A percentile compares a stretch with the other conserved stretches of the same genome.
Conservation (phyloP, 1,140 invertebrate species). For the Helicoverpa zea region DNA sequence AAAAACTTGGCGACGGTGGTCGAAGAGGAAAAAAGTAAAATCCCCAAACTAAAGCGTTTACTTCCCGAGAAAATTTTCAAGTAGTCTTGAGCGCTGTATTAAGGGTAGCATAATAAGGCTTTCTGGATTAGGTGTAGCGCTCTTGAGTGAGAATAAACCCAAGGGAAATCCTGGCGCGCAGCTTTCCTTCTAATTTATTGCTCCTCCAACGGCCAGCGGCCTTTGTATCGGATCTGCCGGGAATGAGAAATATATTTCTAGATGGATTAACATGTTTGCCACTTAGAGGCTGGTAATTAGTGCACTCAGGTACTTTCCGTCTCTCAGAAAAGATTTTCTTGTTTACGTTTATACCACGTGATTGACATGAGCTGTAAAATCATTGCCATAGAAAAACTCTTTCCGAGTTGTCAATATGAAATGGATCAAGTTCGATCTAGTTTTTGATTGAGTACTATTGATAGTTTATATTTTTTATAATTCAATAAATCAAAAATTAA, state of each 20-base stretch:
- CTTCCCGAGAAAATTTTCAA: constrained; percentile 83
- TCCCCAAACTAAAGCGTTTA: constrained; percentile 74
- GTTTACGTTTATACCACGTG: too few relatives aligned
- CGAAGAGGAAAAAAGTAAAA: constrained; percentile 58
- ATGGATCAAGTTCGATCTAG: too few relatives aligned
- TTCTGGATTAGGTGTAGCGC: constrained; percentile 85
- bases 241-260: constrained; percentile 83
- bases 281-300: constrained; percentile 67
- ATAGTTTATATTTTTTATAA: too few relatives aligned
- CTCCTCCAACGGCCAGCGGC: constrained; percentile 81
- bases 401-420: neutral
- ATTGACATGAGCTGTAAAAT: too few relatives aligned
- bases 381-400: too few relatives aligned
- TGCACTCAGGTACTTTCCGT: constrained; percentile 45
- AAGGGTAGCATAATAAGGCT: constrained; percentile 86
- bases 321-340: neutral
- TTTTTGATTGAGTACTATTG: too few relatives aligned
- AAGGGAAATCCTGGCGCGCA: constrained; percentile 84
- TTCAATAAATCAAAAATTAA: too few relatives aligned
- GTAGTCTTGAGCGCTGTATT: constrained; percentile 83
- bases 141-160: constrained; percentile 86
- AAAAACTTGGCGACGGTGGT: constrained; percentile 31
- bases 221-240: constrained; percentile 82
- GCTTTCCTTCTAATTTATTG: constrained; percentile 85
- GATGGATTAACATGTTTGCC: constrained; percentile 80